Evolutionary conservation across 2,113 vertebrate genomes (phyloP).

Genomic region (Balaeniceps rex): DNA sequence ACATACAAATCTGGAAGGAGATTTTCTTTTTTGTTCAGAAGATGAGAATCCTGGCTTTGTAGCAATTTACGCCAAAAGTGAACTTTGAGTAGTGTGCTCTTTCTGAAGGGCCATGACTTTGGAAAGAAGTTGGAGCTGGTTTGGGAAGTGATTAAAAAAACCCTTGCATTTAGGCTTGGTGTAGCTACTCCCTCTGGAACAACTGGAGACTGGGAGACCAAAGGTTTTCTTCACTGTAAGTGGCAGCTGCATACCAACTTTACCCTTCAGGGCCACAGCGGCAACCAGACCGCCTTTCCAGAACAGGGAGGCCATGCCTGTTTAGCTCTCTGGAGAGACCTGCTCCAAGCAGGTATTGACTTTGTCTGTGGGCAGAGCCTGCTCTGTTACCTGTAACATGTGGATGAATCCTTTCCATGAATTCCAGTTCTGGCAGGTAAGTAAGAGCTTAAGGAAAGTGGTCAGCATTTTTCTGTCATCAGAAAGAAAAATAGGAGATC

Average conservation of each 20-base stretch:
- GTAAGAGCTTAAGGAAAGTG: neutral
- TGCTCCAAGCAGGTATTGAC: neutral
- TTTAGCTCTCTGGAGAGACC: neutral
- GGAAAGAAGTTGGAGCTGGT: neutral
- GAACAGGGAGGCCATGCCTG: rapidly evolving
- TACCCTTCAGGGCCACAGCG: neutral
- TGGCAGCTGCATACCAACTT: neutral
- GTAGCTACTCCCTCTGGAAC: neutral
- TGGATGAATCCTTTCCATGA: neutral
- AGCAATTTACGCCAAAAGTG: neutral
- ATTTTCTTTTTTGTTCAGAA: neutral
- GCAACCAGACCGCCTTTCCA: neutral
- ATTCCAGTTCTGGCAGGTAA: neutral
- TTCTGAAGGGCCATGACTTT: neutral
- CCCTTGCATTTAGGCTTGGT: neutral
- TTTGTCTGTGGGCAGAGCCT: neutral
- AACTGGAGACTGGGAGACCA: neutral
- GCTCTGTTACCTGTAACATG: neutral
- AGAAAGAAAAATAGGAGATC: neutral
- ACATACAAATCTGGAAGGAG: neutral
- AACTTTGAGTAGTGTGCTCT: neutral
- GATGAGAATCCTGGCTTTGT: neutral
- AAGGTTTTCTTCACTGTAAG: neutral
- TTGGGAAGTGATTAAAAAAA: neutral
- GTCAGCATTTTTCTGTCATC: neutral